Percentiles rank a stretch among this genome's conserved stretches.
Conservation (phyloP, 1,140 invertebrate genomes). For the Temnothorax longispinosus region DNA sequence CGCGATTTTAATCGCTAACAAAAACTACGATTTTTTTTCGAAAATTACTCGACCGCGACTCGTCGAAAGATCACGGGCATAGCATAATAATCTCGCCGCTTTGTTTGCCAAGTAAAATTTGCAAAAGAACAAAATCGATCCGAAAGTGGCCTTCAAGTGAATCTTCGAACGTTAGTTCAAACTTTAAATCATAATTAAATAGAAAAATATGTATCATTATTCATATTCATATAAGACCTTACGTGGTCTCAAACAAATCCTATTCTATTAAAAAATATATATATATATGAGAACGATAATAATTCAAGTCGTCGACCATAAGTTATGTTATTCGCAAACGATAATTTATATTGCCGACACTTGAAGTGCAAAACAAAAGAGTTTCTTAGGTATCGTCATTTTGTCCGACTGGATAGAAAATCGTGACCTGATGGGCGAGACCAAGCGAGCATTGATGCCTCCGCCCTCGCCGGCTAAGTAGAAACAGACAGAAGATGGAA, state of each 20-base stretch:
- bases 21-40: background rate
- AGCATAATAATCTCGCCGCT: background rate
- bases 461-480: background rate
- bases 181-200: background rate
- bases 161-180: background rate
- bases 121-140: background rate
- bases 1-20: slow-evolving; percentile 13
- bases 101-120: background rate
- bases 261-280: background rate
- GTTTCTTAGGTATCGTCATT: background rate
- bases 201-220: background rate
- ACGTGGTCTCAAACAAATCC: background rate
- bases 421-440: background rate
- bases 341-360: background rate
- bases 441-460: background rate
- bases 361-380: background rate
- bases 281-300: background rate
- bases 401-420: background rate
- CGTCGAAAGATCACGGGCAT: background rate
- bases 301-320: background rate
- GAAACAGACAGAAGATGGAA: background rate
- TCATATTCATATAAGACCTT: background rate
- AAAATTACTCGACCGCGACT: background rate
- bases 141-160: background rate
- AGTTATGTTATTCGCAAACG: background rate